A percentile compares a stretch with the other conserved stretches of the same genome.
Evolutionary conservation across 1,140 invertebrate genomes (phyloP).

Genomic region (Drosophila tropicalis): DNA sequence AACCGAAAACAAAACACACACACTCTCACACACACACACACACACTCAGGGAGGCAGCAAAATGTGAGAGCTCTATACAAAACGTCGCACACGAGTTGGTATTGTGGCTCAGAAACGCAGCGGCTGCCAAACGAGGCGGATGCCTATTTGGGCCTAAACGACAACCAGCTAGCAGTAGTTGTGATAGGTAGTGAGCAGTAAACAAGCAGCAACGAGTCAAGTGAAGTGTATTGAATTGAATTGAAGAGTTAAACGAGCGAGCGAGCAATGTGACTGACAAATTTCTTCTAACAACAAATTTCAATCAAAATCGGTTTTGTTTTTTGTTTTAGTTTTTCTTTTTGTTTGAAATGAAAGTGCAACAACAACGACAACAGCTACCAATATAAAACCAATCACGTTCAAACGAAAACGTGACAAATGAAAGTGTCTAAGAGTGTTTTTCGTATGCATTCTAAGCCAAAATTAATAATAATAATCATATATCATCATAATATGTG

Average conservation of each 20-base stretch:
- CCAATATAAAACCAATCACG: slow-evolving; percentile 21
- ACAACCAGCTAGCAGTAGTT: slow-evolving; percentile 28
- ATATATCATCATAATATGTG: not conserved
- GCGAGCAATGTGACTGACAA: not conserved
- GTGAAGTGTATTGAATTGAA: slow-evolving; percentile 3
- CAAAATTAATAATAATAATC: not conserved
- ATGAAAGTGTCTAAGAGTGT: slow-evolving; percentile 13
- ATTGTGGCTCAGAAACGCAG: slow-evolving; percentile 79
- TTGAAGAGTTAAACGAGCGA: not conserved
- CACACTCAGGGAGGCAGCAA: not conserved
- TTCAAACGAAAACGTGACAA: slow-evolving; percentile 43
- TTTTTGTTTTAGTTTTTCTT: slow-evolving; percentile 25
- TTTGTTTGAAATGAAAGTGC: slow-evolving; percentile 67
- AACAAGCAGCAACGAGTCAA: slow-evolving; percentile 10
- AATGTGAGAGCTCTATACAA: slow-evolving; percentile 48
- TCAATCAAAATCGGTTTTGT: slow-evolving; percentile 41
- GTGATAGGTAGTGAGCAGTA: slow-evolving; percentile 1
- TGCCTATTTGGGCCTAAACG: slow-evolving; percentile 47
- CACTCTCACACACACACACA: not conserved
- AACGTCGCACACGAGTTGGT: slow-evolving; percentile 71
- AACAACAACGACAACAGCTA: slow-evolving; percentile 25
- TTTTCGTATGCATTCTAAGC: slow-evolving; percentile 18
- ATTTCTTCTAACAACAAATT: slow-evolving; percentile 7
- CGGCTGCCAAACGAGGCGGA: slow-evolving; percentile 79
- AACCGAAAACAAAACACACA: slow-evolving; percentile 11